Conservation (phyloP, 2,888 invertebrate species). For the Tachina lurida region DNA sequence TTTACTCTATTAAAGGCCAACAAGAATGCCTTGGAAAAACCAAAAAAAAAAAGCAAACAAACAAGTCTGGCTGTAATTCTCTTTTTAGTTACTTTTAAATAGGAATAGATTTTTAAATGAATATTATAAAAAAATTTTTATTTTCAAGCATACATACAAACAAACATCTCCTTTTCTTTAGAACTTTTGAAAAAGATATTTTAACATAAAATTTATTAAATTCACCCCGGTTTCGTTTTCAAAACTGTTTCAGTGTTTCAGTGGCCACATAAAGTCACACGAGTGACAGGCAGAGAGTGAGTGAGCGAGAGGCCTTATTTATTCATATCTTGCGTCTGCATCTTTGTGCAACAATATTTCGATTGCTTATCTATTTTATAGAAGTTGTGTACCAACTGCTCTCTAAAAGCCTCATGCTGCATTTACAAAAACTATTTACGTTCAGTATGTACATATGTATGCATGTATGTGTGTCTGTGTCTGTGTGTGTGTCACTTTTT, state of each 20-base stretch:
- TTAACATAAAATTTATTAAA: conserved; percentile 29
- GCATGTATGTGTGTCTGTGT: too few relatives aligned
- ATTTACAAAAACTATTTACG: neutral
- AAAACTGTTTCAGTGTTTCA: conserved; percentile 19
- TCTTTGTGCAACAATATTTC: conserved; percentile 73
- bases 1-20: conserved; percentile 62
- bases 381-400: conserved; percentile 46
- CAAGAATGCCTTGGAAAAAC: conserved; percentile 50
- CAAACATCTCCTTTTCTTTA: conserved; percentile 9
- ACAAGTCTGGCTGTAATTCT: conserved; percentile 42
- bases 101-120: conserved; percentile 50
- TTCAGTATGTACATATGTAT: neutral
- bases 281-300: conserved; percentile 9
- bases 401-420: conserved; percentile 52
- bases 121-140: conserved; percentile 11
- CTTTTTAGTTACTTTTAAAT: conserved; percentile 17
- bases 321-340: conserved; percentile 69
- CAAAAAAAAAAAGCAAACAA: conserved; percentile 38
- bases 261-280: conserved; percentile 47
- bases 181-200: conserved; percentile 29
- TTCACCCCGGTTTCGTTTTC: conserved; percentile 47
- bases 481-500: too few relatives aligned
- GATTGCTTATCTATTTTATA: conserved; percentile 78
- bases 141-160: neutral
- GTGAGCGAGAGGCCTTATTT: neutral